Conservation (phyloP, 2,888 invertebrate genomes). For the Cheilosia soror region DNA sequence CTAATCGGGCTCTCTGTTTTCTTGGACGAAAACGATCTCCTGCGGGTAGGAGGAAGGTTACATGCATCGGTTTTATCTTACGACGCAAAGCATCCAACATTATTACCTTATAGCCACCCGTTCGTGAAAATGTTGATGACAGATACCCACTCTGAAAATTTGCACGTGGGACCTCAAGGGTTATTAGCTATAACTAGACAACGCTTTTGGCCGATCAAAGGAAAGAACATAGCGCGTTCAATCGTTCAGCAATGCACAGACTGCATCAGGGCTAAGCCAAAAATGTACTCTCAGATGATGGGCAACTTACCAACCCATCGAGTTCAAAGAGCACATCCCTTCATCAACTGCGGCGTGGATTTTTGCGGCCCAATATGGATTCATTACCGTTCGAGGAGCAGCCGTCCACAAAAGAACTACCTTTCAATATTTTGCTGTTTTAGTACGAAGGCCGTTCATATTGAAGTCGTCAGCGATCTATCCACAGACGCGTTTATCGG, state of each 20-base stretch:
- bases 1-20: no score
- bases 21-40: conserved; percentile 2
- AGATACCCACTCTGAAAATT: no score
- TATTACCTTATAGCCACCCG: no score
- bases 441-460: no score
- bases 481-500: no score
- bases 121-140: no score
- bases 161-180: neutral
- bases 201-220: conserved; percentile 18
- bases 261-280: neutral
- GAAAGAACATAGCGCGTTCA: conserved; percentile 15
- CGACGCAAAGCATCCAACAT: neutral
- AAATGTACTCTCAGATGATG: no score
- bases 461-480: no score
- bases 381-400: neutral
- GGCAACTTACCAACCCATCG: no score
- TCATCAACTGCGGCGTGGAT: no score
- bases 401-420: conserved; percentile 1
- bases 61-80: neutral
- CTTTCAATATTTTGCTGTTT: neutral
- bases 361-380: no score
- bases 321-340: no score
- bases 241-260: conserved; percentile 10
- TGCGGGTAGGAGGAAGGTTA: neutral
- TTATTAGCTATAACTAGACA: conserved; percentile 6